A percentile compares a stretch with the other conserved stretches of the same genome.
Evolutionary conservation across 2,888 invertebrate genomes (phyloP).

Genomic region (Proisotoma minuta): DNA sequence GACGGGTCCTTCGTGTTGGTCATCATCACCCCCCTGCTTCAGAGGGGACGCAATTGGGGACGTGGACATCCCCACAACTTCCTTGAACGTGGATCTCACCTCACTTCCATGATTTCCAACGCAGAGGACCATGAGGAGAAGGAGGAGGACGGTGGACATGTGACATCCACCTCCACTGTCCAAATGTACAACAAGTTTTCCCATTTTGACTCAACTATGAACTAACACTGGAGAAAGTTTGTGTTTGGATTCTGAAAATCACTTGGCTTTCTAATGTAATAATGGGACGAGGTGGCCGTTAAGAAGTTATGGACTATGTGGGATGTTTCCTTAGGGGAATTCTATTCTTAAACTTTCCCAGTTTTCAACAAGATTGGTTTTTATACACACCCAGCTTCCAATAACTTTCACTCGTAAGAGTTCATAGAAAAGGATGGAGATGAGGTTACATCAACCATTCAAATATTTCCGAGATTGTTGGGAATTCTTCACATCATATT

Average conservation of each 20-base stretch:
- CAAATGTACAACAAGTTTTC: conserved; percentile 12
- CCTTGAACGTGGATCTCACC: conserved; percentile 19
- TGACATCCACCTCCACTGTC: background rate
- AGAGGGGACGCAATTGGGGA: conserved; percentile 24
- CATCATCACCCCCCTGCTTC: conserved; percentile 23
- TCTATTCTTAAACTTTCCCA: background rate
- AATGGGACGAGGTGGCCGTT: background rate
- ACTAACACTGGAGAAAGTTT: conserved; percentile 1
- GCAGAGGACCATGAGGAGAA: conserved; percentile 31
- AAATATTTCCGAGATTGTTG: no score
- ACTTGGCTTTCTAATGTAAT: conserved; percentile 2
- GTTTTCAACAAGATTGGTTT: conserved; percentile 5
- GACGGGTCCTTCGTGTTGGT: conserved; percentile 25
- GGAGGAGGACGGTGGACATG: conserved; percentile 9
- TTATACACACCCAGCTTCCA: background rate
- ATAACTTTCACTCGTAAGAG: no score
- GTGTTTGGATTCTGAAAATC: conserved; percentile 1
- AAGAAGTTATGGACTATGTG: background rate
- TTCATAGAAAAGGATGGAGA: no score
- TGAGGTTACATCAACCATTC: no score
- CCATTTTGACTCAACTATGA: conserved; percentile 4
- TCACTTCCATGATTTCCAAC: conserved; percentile 43
- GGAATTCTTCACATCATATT: no score
- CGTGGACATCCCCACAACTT: background rate
- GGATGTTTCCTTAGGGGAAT: background rate